phyloP scores from a whole-genome alignment of 2,888 invertebrate genomes.

The Melieria picta region DNA sequence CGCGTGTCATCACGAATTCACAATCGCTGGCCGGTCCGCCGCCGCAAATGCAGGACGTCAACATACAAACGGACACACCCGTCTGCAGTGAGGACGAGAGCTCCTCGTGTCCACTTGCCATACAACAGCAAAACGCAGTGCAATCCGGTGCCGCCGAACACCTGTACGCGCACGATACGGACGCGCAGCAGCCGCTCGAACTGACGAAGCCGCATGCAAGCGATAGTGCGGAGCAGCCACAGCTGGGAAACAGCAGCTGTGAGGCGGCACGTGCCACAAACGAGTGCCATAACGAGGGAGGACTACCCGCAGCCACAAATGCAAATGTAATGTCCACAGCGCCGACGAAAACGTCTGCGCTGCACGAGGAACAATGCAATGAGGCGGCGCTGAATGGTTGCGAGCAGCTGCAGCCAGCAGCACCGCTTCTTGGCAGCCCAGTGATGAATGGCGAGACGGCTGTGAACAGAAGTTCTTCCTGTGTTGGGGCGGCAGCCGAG shows the following conservation, averaged over 20 bases:
- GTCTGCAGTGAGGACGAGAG: slow-evolving; percentile 70
- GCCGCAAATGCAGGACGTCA: slow-evolving; percentile 80
- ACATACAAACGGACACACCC: slow-evolving; percentile 84
- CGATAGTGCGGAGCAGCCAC: not conserved
- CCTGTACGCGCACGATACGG: slow-evolving; percentile 39
- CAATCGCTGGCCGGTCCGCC: slow-evolving; percentile 35
- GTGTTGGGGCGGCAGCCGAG: slow-evolving; percentile 59
- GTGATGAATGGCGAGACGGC: slow-evolving; percentile 4
- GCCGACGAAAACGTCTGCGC: no score
- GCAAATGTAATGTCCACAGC: slow-evolving; percentile 3
- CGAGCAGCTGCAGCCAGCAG: slow-evolving; percentile 9
- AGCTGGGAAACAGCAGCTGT: slow-evolving; percentile 30
- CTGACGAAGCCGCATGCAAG: slow-evolving; percentile 43
- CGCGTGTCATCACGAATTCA: slow-evolving; percentile 35
- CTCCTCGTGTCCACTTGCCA: slow-evolving; percentile 49
- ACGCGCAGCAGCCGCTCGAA: slow-evolving; percentile 53
- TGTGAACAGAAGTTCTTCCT: not conserved
- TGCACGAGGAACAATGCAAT: no score
- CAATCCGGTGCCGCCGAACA: slow-evolving; percentile 11
- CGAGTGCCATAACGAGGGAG: slow-evolving; percentile 16
- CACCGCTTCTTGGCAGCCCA: not conserved
- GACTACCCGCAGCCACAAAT: slow-evolving; percentile 7
- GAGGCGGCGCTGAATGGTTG: slow-evolving; percentile 3
- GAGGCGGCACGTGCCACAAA: slow-evolving; percentile 29
- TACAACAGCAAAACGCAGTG: slow-evolving; percentile 33